phyloP scores from a whole-genome alignment of 37 sponge, comb jelly and placozoan species.

The Ianthella basta region DNA sequence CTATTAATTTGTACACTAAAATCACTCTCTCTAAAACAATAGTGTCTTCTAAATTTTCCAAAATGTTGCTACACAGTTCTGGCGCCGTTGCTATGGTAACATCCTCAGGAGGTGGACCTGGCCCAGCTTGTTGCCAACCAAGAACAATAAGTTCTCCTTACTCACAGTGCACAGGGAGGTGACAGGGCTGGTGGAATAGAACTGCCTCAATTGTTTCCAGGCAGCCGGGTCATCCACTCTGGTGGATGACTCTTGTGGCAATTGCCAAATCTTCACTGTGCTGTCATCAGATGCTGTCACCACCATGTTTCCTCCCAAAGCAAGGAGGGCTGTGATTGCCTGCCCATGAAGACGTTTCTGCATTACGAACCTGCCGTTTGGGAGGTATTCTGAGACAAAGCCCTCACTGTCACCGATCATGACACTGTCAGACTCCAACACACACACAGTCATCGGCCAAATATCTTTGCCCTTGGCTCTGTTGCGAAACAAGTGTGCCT shows the following conservation, averaged over 20 bases:
- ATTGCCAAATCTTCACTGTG: slow-evolving; percentile 83
- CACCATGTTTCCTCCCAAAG: slow-evolving; percentile 12
- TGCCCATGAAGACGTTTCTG: slow-evolving; percentile 60
- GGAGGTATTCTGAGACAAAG: neutral
- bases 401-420: slow-evolving; percentile 73
- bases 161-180: slow-evolving; percentile 13
- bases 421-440: slow-evolving; percentile 17
- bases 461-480: neutral
- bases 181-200: slow-evolving; percentile 65
- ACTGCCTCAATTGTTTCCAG: slow-evolving; percentile 69
- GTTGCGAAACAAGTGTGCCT: neutral
- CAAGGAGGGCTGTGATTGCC: slow-evolving; percentile 48
- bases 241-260: slow-evolving; percentile 3
- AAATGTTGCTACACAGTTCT: no score
- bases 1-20: no score
- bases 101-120: slow-evolving; percentile 18
- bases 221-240: neutral
- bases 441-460: slow-evolving; percentile 54
- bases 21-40: no score
- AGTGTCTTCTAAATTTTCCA: no score
- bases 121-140: slow-evolving; percentile 22
- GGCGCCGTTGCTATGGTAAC: no score
- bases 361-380: neutral
- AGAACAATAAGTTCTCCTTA: neutral
- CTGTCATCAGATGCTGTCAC: slow-evolving; percentile 82